These are phyloP conservation scores for Anagrus nilaparvatae DNA, from an alignment of 1,140 invertebrate species.

Conservation along the genomic window DNA sequence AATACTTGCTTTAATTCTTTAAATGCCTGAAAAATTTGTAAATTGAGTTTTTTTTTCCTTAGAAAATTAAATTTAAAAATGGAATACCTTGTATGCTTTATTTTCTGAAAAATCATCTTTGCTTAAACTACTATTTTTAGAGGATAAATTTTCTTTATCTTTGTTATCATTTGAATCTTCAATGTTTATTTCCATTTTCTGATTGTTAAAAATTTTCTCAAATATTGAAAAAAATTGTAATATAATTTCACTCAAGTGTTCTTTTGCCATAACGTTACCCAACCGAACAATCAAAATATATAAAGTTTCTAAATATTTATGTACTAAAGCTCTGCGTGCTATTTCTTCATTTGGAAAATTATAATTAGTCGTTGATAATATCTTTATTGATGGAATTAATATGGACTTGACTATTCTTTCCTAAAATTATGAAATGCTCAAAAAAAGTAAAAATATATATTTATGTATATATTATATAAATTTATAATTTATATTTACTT, in stretches of 20 bases:
- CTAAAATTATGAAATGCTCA: constrained; percentile 30
- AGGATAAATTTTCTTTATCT: constrained; percentile 9
- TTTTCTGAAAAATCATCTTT: neutral
- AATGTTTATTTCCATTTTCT: constrained; percentile 17
- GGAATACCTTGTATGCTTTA: neutral
- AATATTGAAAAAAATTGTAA: constrained; percentile 75
- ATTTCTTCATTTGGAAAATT: constrained; percentile 67
- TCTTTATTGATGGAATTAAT: constrained; percentile 62
- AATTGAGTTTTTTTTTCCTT: constrained; percentile 16
- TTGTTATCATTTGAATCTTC: neutral
- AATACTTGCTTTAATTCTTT: constrained; percentile 76
- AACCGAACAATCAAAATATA: constrained; percentile 70
- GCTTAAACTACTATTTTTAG: constrained; percentile 7
- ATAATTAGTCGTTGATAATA: constrained; percentile 61
- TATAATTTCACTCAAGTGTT: constrained; percentile 59
- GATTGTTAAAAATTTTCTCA: constrained; percentile 59
- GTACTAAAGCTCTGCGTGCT: constrained; percentile 62
- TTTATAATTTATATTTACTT: constrained; percentile 41
- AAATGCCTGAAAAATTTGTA: constrained; percentile 43
- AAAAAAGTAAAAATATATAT: neutral
- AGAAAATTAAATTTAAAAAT: constrained; percentile 12
- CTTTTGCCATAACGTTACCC: constrained; percentile 73
- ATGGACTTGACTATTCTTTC: constrained; percentile 67
- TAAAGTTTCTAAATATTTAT: constrained; percentile 72
- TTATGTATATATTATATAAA: neutral